Evolutionary conservation across 2,113 vertebrate species (phyloP).

Genomic region (Egretta garzetta): DNA sequence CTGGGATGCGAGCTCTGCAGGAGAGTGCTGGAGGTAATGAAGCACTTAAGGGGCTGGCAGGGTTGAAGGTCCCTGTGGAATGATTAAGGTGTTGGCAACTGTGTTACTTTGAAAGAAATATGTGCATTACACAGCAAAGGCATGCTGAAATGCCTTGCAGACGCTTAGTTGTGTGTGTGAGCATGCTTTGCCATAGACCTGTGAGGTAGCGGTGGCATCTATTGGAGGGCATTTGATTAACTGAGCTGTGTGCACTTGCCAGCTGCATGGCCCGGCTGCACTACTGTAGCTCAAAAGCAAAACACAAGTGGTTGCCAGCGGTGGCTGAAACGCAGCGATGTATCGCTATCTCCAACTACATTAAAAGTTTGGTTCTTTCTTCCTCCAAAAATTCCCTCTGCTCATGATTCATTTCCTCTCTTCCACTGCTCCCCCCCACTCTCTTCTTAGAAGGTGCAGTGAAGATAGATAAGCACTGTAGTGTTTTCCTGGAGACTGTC

Average conservation of each 20-base stretch:
- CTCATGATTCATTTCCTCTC: neutral
- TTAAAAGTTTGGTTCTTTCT: neutral
- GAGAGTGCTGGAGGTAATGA: neutral
- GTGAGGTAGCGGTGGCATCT: neutral
- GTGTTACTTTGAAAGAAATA: slow-evolving; percentile 35
- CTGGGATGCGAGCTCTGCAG: slow-evolving; percentile 7
- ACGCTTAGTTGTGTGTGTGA: neutral
- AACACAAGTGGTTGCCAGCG: neutral
- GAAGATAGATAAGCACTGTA: neutral
- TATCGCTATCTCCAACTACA: neutral
- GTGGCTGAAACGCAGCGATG: neutral
- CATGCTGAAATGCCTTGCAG: slow-evolving; percentile 4
- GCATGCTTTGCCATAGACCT: neutral
- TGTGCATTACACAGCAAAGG: neutral
- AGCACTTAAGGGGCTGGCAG: neutral
- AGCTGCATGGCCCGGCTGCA: neutral
- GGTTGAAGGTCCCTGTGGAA: slow-evolving; percentile 8
- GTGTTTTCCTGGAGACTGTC: neutral
- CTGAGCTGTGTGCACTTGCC: neutral
- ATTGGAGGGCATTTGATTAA: neutral
- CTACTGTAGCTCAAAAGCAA: neutral
- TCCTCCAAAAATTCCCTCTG: neutral
- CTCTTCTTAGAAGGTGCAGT: neutral
- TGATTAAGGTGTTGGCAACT: slow-evolving; percentile 25
- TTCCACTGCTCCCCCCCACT: neutral